Evolutionary conservation across 2,113 vertebrate genomes (phyloP), one percentile per base, ranked within the genome.

Genomic region (Gymnobelideus leadbeateri): DNA sequence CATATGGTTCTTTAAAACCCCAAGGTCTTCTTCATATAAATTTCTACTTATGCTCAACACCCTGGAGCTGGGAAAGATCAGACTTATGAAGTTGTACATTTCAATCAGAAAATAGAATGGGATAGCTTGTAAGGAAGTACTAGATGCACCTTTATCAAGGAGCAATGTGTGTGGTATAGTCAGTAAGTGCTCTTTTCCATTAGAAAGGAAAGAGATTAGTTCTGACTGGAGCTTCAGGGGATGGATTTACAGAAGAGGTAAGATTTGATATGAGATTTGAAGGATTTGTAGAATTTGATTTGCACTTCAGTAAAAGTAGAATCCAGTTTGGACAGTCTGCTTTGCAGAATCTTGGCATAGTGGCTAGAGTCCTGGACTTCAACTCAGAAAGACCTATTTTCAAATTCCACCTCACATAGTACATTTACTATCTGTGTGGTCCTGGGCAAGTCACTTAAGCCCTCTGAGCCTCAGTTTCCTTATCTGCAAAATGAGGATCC

Each of bases 401-500:
- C 51, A 95, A 55, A 51, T 68, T 61, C 84, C 57, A 96, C 5
- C 0, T 51, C 43, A 68, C 94, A 84, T 21, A 43, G 6, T 43
- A n/a, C 51, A 89, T 51, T 84, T 43, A 92, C 14, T 93, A 51
- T n/a, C 61, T 91, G 0, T 84, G 25, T 89, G 91, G 90, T 77
- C 21, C 55, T 51, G n/a, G 0, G 3, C 12, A 95, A 91, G 49
- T 92, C 55, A 89, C 47, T 94, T 93, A 90, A 90, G 93, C 52
- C 50, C 26, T 94, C 55, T 96, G 92, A 95, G 54, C 19, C 55
- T 89, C 37, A 1, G 3, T 91, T 96, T 94, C n/a, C 26, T 91
- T 21, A 11, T 91, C 55, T 94, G 77, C 11, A 90, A 94, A 96
- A 91, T 89, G 77, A 49, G 68, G 24, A 95, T 95, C 50, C 46